Conservation (phyloP, 92 coral and sea anemone genomes). For the Epizoanthus fatuus region DNA sequence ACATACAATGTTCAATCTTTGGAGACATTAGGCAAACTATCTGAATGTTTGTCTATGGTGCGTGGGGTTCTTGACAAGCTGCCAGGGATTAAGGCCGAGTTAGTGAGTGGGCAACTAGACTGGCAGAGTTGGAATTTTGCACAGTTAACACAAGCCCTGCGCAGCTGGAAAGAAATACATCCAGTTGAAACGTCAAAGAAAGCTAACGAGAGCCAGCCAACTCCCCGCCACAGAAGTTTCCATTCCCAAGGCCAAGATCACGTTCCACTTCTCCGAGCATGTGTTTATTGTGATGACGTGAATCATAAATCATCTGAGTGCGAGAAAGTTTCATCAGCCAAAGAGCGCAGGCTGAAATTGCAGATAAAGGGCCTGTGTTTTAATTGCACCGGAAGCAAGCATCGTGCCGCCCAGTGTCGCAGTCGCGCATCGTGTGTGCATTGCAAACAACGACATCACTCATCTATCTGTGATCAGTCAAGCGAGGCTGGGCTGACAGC, state of each 20-base stretch:
- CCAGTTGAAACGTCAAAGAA: not conserved
- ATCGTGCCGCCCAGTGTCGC: too few relatives aligned
- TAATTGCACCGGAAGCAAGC: too few relatives aligned
- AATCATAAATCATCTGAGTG: conserved; percentile 15
- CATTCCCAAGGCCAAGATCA: conserved; percentile 7
- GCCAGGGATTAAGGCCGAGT: conserved; percentile 38
- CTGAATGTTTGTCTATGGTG: not conserved
- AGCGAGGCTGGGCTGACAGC: too few relatives aligned
- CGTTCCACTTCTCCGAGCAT: not conserved
- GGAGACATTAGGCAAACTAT: conserved; percentile 42
- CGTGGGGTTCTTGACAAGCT: conserved; percentile 13
- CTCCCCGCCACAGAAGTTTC: conserved; percentile 41
- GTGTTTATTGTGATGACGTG: conserved; percentile 50
- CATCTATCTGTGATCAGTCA: too few relatives aligned
- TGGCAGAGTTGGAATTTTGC: conserved; percentile 36
- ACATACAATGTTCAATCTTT: conserved; percentile 43
- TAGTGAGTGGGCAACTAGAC: conserved; percentile 13
- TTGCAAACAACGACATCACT: too few relatives aligned
- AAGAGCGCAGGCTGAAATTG: too few relatives aligned
- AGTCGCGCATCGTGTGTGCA: too few relatives aligned
- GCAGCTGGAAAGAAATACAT: not conserved
- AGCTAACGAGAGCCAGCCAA: not conserved
- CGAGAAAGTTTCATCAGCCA: not conserved
- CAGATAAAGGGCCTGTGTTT: too few relatives aligned
- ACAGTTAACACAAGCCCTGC: not conserved